These are phyloP conservation scores for Lanistes nyassanus DNA, from an alignment of 1,140 invertebrate genomes.

Conservation along the genomic window DNA sequence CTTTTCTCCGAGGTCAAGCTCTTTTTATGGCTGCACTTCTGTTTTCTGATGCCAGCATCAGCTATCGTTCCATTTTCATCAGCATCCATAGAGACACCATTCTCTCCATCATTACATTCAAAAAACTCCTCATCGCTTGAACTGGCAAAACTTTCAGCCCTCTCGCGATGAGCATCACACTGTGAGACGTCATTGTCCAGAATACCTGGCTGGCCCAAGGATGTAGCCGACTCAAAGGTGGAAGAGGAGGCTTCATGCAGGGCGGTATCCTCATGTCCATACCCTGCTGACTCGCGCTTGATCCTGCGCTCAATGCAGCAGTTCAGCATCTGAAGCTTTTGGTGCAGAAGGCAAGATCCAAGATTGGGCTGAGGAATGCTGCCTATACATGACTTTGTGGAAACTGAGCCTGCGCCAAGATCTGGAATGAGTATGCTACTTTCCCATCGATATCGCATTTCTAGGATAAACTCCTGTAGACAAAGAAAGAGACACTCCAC, in stretches of 20 bases:
- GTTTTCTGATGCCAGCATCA: neutral
- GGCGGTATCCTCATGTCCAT: slow-evolving; percentile 29
- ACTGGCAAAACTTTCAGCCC: slow-evolving; percentile 68
- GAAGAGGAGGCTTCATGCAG: slow-evolving; percentile 15
- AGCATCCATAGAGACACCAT: neutral
- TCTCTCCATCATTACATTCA: slow-evolving; percentile 73
- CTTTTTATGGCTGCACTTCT: slow-evolving; percentile 11
- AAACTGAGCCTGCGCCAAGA: slow-evolving; percentile 13
- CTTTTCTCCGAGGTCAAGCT: slow-evolving; percentile 18
- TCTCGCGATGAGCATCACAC: slow-evolving; percentile 33
- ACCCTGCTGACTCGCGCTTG: slow-evolving; percentile 64
- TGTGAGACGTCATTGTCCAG: slow-evolving; percentile 5
- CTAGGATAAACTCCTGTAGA: slow-evolving; percentile 80
- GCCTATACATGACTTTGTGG: slow-evolving; percentile 51
- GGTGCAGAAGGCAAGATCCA: slow-evolving; percentile 89
- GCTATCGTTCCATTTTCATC: slow-evolving; percentile 26
- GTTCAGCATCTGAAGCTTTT: slow-evolving; percentile 94
- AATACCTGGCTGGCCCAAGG: neutral
- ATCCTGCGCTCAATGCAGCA: slow-evolving; percentile 87
- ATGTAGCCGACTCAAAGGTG: neutral
- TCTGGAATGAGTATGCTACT: slow-evolving; percentile 82
- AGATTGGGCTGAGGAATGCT: slow-evolving; percentile 80
- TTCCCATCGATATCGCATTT: slow-evolving; percentile 91
- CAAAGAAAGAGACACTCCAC: neutral
- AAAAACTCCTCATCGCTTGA: slow-evolving; percentile 80